Evolutionary conservation across 1,140 invertebrate genomes (phyloP), one percentile per base, ranked within the genome.

Genomic region (Eufriesea mexicana): DNA sequence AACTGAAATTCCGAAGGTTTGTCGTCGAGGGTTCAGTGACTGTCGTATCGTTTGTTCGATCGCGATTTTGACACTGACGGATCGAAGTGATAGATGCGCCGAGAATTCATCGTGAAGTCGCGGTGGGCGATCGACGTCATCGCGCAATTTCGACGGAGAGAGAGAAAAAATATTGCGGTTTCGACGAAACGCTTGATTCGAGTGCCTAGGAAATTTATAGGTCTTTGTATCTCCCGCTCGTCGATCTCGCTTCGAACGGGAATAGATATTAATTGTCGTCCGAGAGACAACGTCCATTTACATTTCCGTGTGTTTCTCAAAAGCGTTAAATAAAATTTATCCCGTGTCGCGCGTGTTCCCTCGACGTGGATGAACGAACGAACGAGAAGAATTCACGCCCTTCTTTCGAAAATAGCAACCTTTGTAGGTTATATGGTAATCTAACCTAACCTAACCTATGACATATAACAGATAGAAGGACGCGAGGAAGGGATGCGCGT

Each of bases 71-170:
- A 47, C 66, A 67, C n/a, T 16, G 66, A 47, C n/a, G 66, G 47
- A 67, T 67, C 42, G 66, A n/a, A 25, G 47, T 68, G 66, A 68
- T 68, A 68, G 66, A 68, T 68, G 66, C 14, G 66, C 23, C 45
- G 45, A 25, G 45, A 67, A 67, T 67, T 45, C 18, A 64, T 35
- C 35, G 62, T 18, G 28, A 64, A 64, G 18, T 64, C 25, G 25
- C 25, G 61, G 61, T 9, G 20, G 35, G 8, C 62, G 35, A 42
- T 25, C 45, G 7, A 67, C 14, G 66, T 68, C 45, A 8, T 68
- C 66, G 66, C 12, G 45, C n/a, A 68, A 25, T 47, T 68, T 68
- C 5, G 9, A 66, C 64, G 35, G 7, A n/a, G 35, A 20, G 64
- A n/a, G 35, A 12, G 18, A 5, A 64, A 64, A 66, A 14, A 66